Evolutionary conservation across 2,888 invertebrate species (phyloP).

Genomic region (Eilema sororculum): DNA sequence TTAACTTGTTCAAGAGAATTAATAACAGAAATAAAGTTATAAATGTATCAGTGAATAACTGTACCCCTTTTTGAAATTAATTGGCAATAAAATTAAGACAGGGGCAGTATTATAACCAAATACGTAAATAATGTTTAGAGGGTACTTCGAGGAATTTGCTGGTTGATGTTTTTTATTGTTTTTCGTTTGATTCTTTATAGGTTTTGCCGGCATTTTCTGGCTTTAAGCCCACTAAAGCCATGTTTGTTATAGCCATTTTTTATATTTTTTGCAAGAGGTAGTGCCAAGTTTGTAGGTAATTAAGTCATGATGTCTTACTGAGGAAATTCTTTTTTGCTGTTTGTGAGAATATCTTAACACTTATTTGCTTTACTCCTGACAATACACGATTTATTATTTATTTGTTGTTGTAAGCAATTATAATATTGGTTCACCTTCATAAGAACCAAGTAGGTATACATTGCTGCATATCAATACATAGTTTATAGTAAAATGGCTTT

Average conservation of each 20-base stretch:
- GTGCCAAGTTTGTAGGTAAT: not conserved
- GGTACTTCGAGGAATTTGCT: conserved; percentile 18
- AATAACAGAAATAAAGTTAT: conserved; percentile 23
- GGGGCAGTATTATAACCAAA: conserved; percentile 23
- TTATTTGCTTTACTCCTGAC: too few relatives aligned
- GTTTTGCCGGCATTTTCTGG: too few relatives aligned
- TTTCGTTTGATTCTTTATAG: not conserved
- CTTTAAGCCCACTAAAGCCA: not conserved
- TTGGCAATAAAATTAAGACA: conserved; percentile 32
- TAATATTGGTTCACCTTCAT: too few relatives aligned
- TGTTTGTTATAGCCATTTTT: not conserved
- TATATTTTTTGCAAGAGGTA: not conserved
- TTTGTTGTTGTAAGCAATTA: too few relatives aligned
- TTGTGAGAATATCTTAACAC: too few relatives aligned
- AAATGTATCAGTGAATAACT: conserved; percentile 24
- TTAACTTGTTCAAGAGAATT: conserved; percentile 22
- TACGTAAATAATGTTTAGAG: conserved; percentile 30
- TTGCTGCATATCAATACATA: too few relatives aligned
- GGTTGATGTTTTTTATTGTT: conserved; percentile 10
- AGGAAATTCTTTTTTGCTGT: not conserved
- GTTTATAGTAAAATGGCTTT: too few relatives aligned
- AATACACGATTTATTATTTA: too few relatives aligned
- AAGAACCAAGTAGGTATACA: too few relatives aligned
- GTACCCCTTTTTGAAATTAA: conserved; percentile 25
- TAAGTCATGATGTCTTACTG: not conserved